Conservation (phyloP, 2,888 invertebrate genomes). For the Drosophila peninsularis region DNA sequence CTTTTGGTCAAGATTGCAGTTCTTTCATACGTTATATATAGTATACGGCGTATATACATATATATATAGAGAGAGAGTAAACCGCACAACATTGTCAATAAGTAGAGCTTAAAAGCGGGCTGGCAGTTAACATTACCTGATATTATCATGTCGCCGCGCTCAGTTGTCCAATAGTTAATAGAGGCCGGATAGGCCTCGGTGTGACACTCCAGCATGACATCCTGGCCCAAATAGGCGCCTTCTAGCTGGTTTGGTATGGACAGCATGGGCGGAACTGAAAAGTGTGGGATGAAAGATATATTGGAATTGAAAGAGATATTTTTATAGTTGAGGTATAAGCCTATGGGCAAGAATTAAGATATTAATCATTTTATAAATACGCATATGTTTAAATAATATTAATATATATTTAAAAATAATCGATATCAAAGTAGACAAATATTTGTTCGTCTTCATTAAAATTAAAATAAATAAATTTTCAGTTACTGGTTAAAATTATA, state of each 20-base stretch:
- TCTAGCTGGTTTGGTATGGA: slow-evolving; percentile 97
- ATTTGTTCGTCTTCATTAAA: too few relatives aligned
- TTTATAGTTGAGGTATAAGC: too few relatives aligned
- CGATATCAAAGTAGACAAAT: too few relatives aligned
- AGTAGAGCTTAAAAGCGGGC: slow-evolving; percentile 13
- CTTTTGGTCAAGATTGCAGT: slow-evolving; percentile 5
- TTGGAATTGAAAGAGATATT: neutral
- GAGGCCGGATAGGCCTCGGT: slow-evolving; percentile 96
- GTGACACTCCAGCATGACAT: slow-evolving; percentile 94
- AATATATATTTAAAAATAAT: too few relatives aligned
- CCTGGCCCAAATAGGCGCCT: slow-evolving; percentile 94
- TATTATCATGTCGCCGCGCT: slow-evolving; percentile 96
- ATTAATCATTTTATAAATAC: too few relatives aligned
- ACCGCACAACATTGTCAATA: slow-evolving; percentile 9
- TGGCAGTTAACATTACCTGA: slow-evolving; percentile 88
- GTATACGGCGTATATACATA: neutral
- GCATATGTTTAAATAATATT: too few relatives aligned
- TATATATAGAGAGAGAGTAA: neutral
- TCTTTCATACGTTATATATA: neutral
- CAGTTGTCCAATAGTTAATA: slow-evolving; percentile 97
- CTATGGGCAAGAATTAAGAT: too few relatives aligned
- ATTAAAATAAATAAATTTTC: too few relatives aligned
- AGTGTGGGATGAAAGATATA: slow-evolving; percentile 3
- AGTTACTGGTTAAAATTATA: too few relatives aligned
- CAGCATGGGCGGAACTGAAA: slow-evolving; percentile 95